These are phyloP conservation scores for Chloropsis hardwickii DNA, from an alignment of 2,113 vertebrate genomes.

Conservation along the genomic window DNA sequence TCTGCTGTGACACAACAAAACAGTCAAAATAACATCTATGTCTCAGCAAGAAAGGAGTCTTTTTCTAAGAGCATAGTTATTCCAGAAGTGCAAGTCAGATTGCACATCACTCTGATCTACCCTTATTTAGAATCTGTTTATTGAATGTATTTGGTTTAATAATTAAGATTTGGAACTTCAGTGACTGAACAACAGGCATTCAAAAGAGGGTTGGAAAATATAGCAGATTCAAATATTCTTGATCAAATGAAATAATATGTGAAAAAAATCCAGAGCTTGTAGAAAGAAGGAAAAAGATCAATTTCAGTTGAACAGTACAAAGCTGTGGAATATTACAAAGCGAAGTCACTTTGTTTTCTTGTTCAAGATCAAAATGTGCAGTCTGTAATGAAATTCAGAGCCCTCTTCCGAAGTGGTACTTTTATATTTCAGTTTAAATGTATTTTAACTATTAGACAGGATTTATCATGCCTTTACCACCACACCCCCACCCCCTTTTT, in stretches of 20 bases:
- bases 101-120: conserved; percentile 63
- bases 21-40: conserved; percentile 64
- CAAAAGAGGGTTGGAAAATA: conserved; percentile 47
- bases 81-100: conserved; percentile 67
- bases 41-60: conserved; percentile 56
- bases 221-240: conserved; percentile 36
- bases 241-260: not conserved
- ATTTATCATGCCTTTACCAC: not conserved
- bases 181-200: conserved; percentile 59
- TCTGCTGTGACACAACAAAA: conserved; percentile 53
- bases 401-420: conserved; percentile 16
- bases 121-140: conserved; percentile 71
- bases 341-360: conserved; percentile 35
- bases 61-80: conserved; percentile 67
- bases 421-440: conserved; percentile 27
- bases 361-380: conserved; percentile 61
- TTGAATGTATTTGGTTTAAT: conserved; percentile 69
- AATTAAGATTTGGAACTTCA: conserved; percentile 70
- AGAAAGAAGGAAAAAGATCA: not conserved
- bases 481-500: fast-evolving
- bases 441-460: conserved; percentile 32
- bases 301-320: conserved; percentile 46
- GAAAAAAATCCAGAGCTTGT: conserved; percentile 48
- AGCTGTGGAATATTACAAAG: conserved; percentile 51
- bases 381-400: conserved; percentile 65